Base-by-base conservation (phyloP, 2,797 vertebrate species). In the Neosilurus hyrtlii region DNA sequence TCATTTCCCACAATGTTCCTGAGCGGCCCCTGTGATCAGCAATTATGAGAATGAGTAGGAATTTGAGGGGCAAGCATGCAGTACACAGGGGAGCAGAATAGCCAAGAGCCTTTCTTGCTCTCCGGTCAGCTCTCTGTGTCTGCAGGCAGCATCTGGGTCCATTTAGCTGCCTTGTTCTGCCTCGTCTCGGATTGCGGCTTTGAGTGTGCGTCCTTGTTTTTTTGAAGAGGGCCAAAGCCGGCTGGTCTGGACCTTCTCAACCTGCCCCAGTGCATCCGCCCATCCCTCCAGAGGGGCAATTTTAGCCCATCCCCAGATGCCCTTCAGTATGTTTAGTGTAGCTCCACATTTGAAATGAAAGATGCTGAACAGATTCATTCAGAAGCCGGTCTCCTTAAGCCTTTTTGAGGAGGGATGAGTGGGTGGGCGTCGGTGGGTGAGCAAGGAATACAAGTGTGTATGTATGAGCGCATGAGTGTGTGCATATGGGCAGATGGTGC, bases 91-190 rank as follows among this genome's bases (percentile, higher is more conserved):
- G 88, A 90, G 89, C 71, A 84, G 85, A 82, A 84, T 79, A 86
- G 88, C 82, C 76, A 88, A 84, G 92, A 94, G 92, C 89, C 80
- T 92, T 83, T 76, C 61, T 74, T 73, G 59, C 76, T 84, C 82
- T 81, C 79, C 43, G 74, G 68, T 91, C 92, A 93, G 91, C 93
- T 92, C 86, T 85, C 86, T 85, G 86, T 92, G 90, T 91, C 90
- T 92, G 92, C 92, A 90, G 93, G 78, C 94, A 94, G 93, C 98
- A 98, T 99, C 96, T 99, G 98, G 94, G 94, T 97, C 95, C 96
- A 90, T 94, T 99, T 99, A 99, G 26, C 63, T 61, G 73, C 73
- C 88, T 89, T 86, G 87, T 72, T 91, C 88, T 71, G 81, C 90
- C 90, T 94, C 93, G 94, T 95, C 96, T 99, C 95, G 90, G 92